Base-by-base conservation (phyloP, 2,797 vertebrate species). In the Lepus townsendii region DNA sequence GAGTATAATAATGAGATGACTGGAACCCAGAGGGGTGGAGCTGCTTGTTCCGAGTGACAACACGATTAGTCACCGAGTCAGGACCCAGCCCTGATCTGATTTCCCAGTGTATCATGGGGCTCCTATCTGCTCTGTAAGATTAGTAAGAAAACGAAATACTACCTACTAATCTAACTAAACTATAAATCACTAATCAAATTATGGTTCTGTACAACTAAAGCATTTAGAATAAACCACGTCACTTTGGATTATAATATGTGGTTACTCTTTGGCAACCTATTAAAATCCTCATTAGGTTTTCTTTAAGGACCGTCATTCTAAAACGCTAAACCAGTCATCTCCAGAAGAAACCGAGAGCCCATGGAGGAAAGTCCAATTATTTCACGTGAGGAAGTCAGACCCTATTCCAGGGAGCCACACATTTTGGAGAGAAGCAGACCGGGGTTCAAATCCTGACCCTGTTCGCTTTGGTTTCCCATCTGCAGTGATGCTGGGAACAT, bases 241-340 rank as follows among this genome's bases (percentile, higher is more conserved):
- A 88, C 93, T 88, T 54, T 87, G 68, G 66, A 85, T 78, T 80
- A 68, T 35, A 94, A 79, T 47, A 52, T 50, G 57, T 91, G 63
- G 76, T 73, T 87, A 88, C 92, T 88, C 30, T 54, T 80, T 89
- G 76, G 77, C 96, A 96, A 94, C 42, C 60, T 82, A 94, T 50
- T 84, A 93, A 96, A 96, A 88, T 68, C 54, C 42, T 80, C 76
- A 90, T 62, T 79, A 50, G 22, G 10, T 35, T 96, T 42, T 95
- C 78, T 82, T 92, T 90, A 88, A 69, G 95, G 90, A 90, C 13
- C 42, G 90, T 78, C 83, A 96, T 91, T 96, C 83, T 77, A 85
- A 95, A 92, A 89, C 42, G 93, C 20, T 72, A 63, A 95, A 88
- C 47, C 12, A 93, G 90, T 90, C 94, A 66, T 65, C 26, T 22